These are phyloP conservation scores for Nomada ferruginata DNA, from an alignment of 2,888 invertebrate species.

Conservation along the genomic window DNA sequence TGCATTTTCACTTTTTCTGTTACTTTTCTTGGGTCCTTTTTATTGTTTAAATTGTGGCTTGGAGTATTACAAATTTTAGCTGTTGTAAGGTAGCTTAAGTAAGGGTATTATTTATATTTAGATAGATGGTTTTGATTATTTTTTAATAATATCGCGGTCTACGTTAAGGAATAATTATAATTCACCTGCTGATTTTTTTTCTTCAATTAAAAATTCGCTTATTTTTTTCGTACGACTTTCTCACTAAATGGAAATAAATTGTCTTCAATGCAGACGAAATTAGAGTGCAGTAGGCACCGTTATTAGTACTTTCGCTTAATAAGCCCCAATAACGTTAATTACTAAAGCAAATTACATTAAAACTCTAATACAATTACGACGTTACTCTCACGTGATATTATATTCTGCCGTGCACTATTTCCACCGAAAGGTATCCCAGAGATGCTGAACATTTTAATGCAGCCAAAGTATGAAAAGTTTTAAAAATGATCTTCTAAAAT, in stretches of 20 bases:
- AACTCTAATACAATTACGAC: conserved; percentile 36
- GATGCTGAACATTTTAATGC: not conserved
- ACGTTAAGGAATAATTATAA: not conserved
- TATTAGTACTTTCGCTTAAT: conserved; percentile 37
- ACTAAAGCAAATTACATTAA: conserved; percentile 33
- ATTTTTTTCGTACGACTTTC: not conserved
- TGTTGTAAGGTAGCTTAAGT: too few species aligned
- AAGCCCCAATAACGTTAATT: conserved; percentile 46
- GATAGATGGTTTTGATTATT: too few species aligned
- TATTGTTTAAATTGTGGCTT: too few species aligned
- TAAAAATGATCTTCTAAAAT: too few species aligned
- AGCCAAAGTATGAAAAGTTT: too few species aligned
- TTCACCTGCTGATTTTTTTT: not conserved
- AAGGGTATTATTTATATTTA: too few species aligned
- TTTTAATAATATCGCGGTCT: too few species aligned
- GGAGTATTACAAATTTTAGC: too few species aligned
- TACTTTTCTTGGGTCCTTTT: too few species aligned
- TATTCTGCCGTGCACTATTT: not conserved
- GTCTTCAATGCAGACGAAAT: conserved; percentile 16
- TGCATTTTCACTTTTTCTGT: too few species aligned
- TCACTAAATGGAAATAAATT: conserved; percentile 31
- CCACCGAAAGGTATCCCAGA: conserved; percentile 4
- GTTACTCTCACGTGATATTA: conserved; percentile 9
- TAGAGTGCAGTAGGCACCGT: conserved; percentile 7
- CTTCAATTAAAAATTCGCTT: not conserved